Evolutionary conservation across 2,888 invertebrate genomes (phyloP), one percentile per base, ranked within the genome.

Genomic region (Platycnemis pennipes): DNA sequence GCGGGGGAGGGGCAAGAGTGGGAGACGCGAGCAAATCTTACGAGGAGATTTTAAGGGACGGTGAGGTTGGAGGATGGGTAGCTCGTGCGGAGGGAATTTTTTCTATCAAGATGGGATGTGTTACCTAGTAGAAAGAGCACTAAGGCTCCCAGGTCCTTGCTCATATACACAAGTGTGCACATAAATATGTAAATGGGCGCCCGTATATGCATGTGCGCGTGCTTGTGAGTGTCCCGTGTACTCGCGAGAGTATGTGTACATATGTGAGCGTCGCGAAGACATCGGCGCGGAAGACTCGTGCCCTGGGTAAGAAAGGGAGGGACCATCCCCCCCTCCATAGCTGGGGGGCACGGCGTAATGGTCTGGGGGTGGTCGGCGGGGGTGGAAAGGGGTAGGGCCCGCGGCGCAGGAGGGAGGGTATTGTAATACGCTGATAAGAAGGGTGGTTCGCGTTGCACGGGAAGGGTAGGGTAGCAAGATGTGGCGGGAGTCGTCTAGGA

Each of bases 341-440:
- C 69, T 31, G 31, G 2, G 26, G 69, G 69, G 69, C 69, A 1
- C 69, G 31, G 37, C 37, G 31, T 77, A 77, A 77, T 77, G 69
- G 69, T 31, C 69, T 37, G 69, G 69, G 37, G 69, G 26, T 13
- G 31, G 37, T 37, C 31, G 69, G 45, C 22, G 45, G 87, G 44
- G 45, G 87, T 0, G 87, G 87, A 8, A 45, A 26, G 87, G 87
- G 46, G 87, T 45, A 63, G 8, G n/a, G n/a, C n/a, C n/a, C n/a
- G n/a, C n/a, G n/a, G n/a, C n/a, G 77, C 31, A 11, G 49, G 69
- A 45, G 19, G 45, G 42, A 86, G 42, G 46, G 87, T n/a, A n/a
- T 87, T 44, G 22, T 87, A 87, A 87, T 87, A 46, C 87, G 45
- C 87, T 19, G 87, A 87, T 87, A 87, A 87, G 87, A n/a, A 26